A percentile compares a stretch with the other conserved stretches of the same genome.
Conservation (phyloP, 2,797 vertebrate genomes). For the Pseudochirops corinnae region DNA sequence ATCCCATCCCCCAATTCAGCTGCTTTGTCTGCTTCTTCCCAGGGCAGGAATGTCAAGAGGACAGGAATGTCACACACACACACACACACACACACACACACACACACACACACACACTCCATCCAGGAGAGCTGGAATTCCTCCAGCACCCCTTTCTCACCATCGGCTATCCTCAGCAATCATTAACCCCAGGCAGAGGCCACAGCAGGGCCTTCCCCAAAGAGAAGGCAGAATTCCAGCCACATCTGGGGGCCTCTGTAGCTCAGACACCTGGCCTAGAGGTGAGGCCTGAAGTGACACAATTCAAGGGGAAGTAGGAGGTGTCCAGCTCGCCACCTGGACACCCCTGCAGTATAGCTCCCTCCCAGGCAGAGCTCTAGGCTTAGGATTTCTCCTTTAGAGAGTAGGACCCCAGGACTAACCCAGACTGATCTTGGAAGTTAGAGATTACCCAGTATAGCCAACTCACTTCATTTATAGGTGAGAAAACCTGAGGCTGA, state of each 20-base stretch:
- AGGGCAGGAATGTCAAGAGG: conserved; percentile 53
- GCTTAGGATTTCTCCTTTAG: neutral
- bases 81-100: no score
- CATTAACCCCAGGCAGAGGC: conserved; percentile 68
- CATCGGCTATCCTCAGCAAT: conserved; percentile 30
- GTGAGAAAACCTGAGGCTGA: neutral
- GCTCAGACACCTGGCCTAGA: neutral
- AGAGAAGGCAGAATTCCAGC: no score
- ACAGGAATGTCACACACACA: conserved; percentile 45
- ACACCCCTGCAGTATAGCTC: neutral
- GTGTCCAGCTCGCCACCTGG: neutral
- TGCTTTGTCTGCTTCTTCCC: neutral
- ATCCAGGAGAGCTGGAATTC: conserved; percentile 46
- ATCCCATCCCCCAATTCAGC: neutral
- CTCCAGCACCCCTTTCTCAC: neutral
- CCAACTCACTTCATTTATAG: neutral
- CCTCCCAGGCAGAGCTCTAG: neutral
- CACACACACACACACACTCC: neutral
- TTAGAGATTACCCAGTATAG: neutral
- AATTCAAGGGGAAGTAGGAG: neutral
- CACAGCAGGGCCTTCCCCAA: neutral
- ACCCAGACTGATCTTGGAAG: neutral
- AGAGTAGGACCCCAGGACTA: neutral
- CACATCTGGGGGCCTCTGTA: neutral
- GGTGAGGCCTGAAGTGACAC: neutral